Conservation (phyloP, 1,140 invertebrate species). For the Ceratoteleas bidentatus region DNA sequence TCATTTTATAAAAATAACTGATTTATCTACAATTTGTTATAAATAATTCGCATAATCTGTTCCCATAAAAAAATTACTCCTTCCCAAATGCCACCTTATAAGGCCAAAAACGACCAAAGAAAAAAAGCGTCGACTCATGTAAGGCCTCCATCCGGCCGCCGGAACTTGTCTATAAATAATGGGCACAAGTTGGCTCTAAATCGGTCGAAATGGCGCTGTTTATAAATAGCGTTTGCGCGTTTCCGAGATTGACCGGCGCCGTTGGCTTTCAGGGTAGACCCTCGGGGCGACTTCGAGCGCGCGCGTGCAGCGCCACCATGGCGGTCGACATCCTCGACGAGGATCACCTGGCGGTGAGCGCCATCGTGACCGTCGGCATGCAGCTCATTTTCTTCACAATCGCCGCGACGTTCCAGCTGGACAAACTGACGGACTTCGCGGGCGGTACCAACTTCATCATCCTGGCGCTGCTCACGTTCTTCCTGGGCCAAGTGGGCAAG, state of each 20-base stretch:
- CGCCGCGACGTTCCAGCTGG: conserved; percentile 91
- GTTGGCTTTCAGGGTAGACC: conserved; percentile 37
- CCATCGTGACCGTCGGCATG: conserved; percentile 92
- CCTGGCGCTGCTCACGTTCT: conserved; percentile 92
- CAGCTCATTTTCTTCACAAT: conserved; percentile 94
- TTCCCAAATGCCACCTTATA: too few species aligned
- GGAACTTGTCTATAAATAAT: neutral
- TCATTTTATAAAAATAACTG: too few species aligned
- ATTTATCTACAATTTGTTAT: too few species aligned
- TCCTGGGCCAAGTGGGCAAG: conserved; percentile 90
- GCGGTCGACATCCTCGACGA: conserved; percentile 87
- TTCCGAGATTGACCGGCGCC: neutral
- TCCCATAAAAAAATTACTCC: too few species aligned
- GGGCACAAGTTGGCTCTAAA: neutral
- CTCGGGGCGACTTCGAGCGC: too few species aligned
- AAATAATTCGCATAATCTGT: too few species aligned
- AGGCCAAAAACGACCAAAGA: too few species aligned
- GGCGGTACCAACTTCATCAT: conserved; percentile 95
- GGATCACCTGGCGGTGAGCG: conserved; percentile 92
- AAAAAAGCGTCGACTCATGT: too few species aligned
- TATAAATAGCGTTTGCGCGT: conserved; percentile 35
- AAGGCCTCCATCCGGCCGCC: too few species aligned
- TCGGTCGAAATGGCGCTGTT: neutral
- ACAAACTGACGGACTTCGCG: conserved; percentile 95
- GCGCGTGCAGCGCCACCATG: conserved; percentile 75